Evolutionary conservation across 2,113 vertebrate species (phyloP).

Genomic region (Brienomyrus longianalis): DNA sequence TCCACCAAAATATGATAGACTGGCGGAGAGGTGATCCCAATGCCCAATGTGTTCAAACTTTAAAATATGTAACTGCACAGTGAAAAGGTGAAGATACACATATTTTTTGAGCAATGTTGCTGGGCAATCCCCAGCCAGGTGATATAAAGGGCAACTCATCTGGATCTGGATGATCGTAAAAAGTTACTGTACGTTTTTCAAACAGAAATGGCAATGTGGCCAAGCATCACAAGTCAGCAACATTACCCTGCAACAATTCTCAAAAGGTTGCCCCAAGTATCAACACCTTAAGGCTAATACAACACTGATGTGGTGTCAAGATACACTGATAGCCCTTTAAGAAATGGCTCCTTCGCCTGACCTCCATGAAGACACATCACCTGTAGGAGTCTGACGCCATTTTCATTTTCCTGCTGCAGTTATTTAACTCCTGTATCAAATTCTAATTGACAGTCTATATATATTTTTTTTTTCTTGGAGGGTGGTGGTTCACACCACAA

Average conservation of each 20-base stretch:
- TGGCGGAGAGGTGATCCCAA: not conserved
- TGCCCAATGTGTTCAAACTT: not conserved
- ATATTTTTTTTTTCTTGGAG: not conserved
- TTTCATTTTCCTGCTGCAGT: not conserved
- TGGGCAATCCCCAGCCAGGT: not conserved
- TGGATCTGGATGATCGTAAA: not conserved
- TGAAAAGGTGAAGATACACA: not conserved
- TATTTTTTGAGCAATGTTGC: not conserved
- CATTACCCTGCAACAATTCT: not conserved
- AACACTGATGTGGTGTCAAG: not conserved
- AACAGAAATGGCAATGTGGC: not conserved
- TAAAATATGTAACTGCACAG: not conserved
- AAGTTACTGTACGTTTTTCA: not conserved
- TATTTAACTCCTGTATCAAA: not conserved
- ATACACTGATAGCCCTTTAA: not conserved
- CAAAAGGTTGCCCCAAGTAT: not conserved
- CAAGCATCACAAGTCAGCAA: too few relatives aligned
- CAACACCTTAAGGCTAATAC: not conserved
- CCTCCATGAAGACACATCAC: not conserved
- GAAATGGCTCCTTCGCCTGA: not conserved
- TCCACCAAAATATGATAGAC: not conserved
- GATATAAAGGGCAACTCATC: not conserved
- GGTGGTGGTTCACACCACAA: not conserved
- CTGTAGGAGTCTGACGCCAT: not conserved
- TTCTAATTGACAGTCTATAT: not conserved